These are phyloP conservation scores for Urocitellus parryii DNA, from an alignment of 2,113 vertebrate genomes.

Conservation along the genomic window DNA sequence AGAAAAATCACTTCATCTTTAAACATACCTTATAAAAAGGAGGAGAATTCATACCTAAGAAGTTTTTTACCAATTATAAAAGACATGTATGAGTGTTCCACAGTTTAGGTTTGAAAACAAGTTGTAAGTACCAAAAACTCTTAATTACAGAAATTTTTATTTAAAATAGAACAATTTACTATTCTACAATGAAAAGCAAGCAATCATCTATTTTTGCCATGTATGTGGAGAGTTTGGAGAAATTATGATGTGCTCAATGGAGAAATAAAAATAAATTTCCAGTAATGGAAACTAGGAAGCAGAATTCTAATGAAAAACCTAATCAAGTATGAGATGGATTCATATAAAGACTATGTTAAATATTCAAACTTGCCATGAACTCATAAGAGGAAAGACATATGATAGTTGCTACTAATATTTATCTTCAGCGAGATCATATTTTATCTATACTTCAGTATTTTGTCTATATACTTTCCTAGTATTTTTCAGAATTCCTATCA, in stretches of 20 bases:
- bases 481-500: slow-evolving; percentile 29
- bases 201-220: background rate
- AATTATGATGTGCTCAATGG: background rate
- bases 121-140: background rate
- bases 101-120: slow-evolving; percentile 13
- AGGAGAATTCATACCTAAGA: background rate
- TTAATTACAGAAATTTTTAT: slow-evolving; percentile 46
- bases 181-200: background rate
- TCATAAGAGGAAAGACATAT: background rate
- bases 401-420: background rate
- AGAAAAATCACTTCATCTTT: background rate
- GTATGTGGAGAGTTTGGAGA: background rate
- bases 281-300: background rate
- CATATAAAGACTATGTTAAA: background rate
- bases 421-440: background rate
- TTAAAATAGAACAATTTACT: background rate
- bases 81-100: background rate
- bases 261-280: background rate
- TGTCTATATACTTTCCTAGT: background rate
- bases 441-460: background rate
- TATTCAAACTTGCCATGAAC: background rate
- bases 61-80: background rate
- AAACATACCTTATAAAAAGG: background rate
- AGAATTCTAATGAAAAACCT: background rate
- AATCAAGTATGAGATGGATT: background rate